Evolutionary conservation across 64 coral and sea anemone species (phyloP), one percentile per base, ranked within the genome.

Genomic region (Dendronephthya gigantea): DNA sequence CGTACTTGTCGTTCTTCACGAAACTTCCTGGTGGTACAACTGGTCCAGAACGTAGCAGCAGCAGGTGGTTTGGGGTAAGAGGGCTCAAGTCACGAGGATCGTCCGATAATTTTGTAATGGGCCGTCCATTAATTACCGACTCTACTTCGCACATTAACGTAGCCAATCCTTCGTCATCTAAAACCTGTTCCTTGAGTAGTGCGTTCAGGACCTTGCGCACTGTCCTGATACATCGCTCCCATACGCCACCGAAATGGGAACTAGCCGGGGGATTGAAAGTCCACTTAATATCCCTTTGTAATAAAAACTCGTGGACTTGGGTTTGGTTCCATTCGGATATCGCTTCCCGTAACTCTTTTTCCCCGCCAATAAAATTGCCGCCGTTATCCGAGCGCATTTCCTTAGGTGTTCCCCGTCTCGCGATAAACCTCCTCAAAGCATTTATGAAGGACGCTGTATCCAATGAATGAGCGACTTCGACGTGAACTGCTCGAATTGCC

Each of bases 371-470:
- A 51, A 56, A 84, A 29, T 84, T 84, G 8, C 45, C 30, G 1
- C 83, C 83, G 10, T 84, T 84, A 55, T 84, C 83, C 25, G 83
- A 84, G 3, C 43, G 15, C 17, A 56, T 84, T 55, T 84, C 83
- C 17, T 84, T 51, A 15, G n/a, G 23, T 25, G 5, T 19, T 2
- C 48, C 39, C 34, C 83, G 16, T 35, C 83, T 84, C 2, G 83
- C 83, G 28, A 84, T 84, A 9, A 84, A 84, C 25, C 83, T 40
- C 15, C 83, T 47, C 2, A 2, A 33, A 0, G 83, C 48, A n/a
- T 51, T 49, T 0, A 55, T 51, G 31, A 84, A 84, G 2, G 83
- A 84, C 0, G 50, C 83, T 0, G 83, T 84, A 35, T 84, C 83
- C 7, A 84, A 17, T 1, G 22, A 30, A 29, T 49, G 27, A 49